phyloP scores from a whole-genome alignment of 2,888 invertebrate genomes.

The Pheosia gnoma region DNA sequence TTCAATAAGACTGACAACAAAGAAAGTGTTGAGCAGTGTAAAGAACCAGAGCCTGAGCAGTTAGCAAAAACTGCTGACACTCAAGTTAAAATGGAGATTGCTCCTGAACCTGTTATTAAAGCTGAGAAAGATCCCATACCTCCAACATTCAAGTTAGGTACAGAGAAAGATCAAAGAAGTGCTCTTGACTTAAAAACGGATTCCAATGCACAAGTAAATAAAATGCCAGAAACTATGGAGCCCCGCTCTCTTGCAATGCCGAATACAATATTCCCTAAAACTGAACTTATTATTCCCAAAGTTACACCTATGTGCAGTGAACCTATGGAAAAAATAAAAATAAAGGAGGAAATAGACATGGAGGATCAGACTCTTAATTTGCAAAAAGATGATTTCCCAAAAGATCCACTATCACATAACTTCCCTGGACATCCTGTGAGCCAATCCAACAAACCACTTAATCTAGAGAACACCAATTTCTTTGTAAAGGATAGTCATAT shows the following conservation, averaged over 20 bases:
- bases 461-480: conserved; percentile 77
- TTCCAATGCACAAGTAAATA: conserved; percentile 42
- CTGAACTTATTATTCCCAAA: conserved; percentile 86
- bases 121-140: conserved; percentile 69
- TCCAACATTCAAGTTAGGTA: conserved; percentile 57
- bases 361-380: conserved; percentile 72
- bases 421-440: conserved; percentile 68
- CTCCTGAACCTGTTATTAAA: conserved; percentile 64
- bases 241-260: conserved; percentile 57
- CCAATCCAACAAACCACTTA: conserved; percentile 72
- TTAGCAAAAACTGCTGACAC: conserved; percentile 62
- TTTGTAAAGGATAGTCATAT: conserved; percentile 78
- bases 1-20: conserved; percentile 77
- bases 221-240: conserved; percentile 62
- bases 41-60: conserved; percentile 65
- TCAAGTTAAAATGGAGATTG: conserved; percentile 63
- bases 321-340: conserved; percentile 76
- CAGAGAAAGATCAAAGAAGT: conserved; percentile 71
- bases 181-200: conserved; percentile 76
- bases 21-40: conserved; percentile 67
- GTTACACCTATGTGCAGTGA: conserved; percentile 82
- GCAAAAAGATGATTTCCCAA: conserved; percentile 76
- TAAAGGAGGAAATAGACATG: conserved; percentile 79
- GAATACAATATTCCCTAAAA: conserved; percentile 77
- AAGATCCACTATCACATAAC: conserved; percentile 76